Base-by-base conservation (phyloP, 2,888 invertebrate genomes). In the Chrysina gloriosa region DNA sequence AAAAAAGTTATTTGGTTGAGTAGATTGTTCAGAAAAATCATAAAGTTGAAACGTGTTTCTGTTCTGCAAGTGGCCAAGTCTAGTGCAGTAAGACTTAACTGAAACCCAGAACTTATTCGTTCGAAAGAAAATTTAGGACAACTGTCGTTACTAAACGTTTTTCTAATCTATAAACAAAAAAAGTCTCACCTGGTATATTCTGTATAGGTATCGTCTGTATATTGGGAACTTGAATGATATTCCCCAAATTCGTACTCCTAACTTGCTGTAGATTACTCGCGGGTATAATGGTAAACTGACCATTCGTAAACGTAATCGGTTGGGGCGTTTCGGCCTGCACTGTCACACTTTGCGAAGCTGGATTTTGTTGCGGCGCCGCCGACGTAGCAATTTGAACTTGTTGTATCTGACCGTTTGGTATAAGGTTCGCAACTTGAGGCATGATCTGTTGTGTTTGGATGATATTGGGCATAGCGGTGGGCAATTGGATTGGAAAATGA, bases 351-450 rank as follows among this genome's bases (percentile, higher is more conserved):
- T 81, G 83, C 4, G 84, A 80, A 6, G 81, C 75, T 29, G 84
- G 77, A 29, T 81, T 78, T 67, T 82, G 77, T 67, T 82, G 83
- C 25, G 65, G 56, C 71, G 77, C 77, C 63, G 82, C 77, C 39
- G 84, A 82, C 1, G 90, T 91, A 0, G 92, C 89, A 69, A 95
- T 89, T 82, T 96, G 95, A 34, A 96, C 92, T 80, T 95, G 94
- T 75, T 96, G 96, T 65, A 95, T 91, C 79, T 95, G 95, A 0
- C 95, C 95, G 61, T 90, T 92, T 0, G 95, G 95, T n/a, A 95
- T 87, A 29, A 94, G 91, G 79, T 93, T 94, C 0, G 94, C 89
- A 72, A 93, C 84, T 82, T 94, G 94, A n/a, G 94, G 94, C 80
- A 94, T 89, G 69, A 82, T 79, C 5, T 78, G 79, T 70, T 83